Evolutionary conservation across 2,888 invertebrate genomes (phyloP), one percentile per base, ranked within the genome.

Genomic region (Dolichopus griseipennis): DNA sequence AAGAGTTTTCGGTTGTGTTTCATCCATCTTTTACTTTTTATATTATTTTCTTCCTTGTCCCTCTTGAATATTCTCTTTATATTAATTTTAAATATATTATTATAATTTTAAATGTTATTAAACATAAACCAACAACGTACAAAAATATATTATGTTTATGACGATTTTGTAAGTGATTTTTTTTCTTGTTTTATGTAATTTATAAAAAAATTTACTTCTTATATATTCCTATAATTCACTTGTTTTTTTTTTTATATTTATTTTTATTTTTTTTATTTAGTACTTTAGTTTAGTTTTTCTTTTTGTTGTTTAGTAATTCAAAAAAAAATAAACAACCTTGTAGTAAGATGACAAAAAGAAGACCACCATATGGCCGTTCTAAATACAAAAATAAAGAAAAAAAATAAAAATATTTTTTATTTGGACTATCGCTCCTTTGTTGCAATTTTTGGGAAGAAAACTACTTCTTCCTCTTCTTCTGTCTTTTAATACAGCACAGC

Each of bases 1-100:
- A 83, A 94, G 87, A 84, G 95, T 95, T 87, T 93, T 92, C 81
- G 94, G 95, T 85, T 92, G 91, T 84, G 92, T 92, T 87, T 94
- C 94, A 86, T 94, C 93, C 87, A 92, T 92, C 27, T 70, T 72
- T 69, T 66, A 62, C 41, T 27, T 63, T n/a, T n/a, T 4, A 7
- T 64, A 18, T n/a, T 64, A 12, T 64, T 4, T 64, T 64, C 22
- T 64, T 27, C 21, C 15, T 22, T 64, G 12, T n/a, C 15, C n/a
- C 18, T 27, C 18, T 27, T 64, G 4, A 33, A 27, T 62, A 22
- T 12, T 18, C 21, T 61, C 27, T 12, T 15, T 63, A 27, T 27
- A 27, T 63, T 27, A 21, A 62, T 27, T 63, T 22, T 63, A 63
- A 63, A 27, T 63, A 63, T 15, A 27, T 27, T 63, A 27, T 63